Evolutionary conservation across 1,140 invertebrate genomes (phyloP).

Genomic region (Antheraea mylitta): DNA sequence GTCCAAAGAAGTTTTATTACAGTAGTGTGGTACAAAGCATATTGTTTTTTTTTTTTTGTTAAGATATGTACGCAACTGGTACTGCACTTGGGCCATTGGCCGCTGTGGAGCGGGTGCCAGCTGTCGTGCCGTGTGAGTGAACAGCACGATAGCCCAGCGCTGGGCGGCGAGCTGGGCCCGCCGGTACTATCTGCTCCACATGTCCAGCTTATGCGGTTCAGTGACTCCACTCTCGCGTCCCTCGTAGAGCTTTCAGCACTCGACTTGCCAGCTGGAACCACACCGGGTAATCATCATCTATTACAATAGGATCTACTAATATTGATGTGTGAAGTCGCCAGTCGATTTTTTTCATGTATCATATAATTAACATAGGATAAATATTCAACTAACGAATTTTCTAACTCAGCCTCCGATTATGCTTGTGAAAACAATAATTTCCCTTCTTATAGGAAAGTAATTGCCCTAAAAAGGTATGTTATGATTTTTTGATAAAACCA

Average conservation of each 20-base stretch:
- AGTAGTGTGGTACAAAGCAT: too few relatives aligned
- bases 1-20: too few relatives aligned
- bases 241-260: slow-evolving; percentile 95
- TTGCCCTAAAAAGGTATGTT: too few relatives aligned
- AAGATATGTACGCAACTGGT: slow-evolving; percentile 92
- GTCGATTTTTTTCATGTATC: too few relatives aligned
- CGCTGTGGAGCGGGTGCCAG: slow-evolving; percentile 80
- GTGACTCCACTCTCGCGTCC: slow-evolving; percentile 91
- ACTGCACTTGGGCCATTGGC: slow-evolving; percentile 96
- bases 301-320: too few relatives aligned
- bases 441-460: too few relatives aligned
- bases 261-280: slow-evolving; percentile 89
- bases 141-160: slow-evolving; percentile 90
- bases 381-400: too few relatives aligned
- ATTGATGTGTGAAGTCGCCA: too few relatives aligned
- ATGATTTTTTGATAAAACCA: too few relatives aligned
- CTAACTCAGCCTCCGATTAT: too few relatives aligned
- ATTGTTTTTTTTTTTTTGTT: neutral
- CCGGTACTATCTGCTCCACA: slow-evolving; percentile 93
- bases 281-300: slow-evolving; percentile 81
- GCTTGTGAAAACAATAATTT: too few relatives aligned
- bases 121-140: slow-evolving; percentile 94
- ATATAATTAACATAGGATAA: too few relatives aligned
- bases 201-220: slow-evolving; percentile 90
- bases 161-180: slow-evolving; percentile 86